Evolutionary conservation across 37 sponge, comb jelly and placozoan genomes (phyloP).

Genomic region (Chondrosia reniformis): DNA sequence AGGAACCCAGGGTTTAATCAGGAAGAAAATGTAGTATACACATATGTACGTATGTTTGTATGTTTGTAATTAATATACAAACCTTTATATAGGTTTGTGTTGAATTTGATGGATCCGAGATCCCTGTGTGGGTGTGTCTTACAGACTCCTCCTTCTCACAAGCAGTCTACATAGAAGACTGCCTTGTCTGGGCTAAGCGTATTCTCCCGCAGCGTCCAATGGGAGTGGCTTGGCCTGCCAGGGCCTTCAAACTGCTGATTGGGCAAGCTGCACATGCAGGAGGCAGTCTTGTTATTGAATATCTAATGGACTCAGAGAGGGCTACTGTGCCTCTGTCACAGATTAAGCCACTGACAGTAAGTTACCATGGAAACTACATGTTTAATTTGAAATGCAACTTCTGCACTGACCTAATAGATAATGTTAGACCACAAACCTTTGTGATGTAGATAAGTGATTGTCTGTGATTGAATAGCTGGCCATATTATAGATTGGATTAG

Average conservation of each 20-base stretch:
- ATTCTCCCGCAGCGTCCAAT: constrained; percentile 25
- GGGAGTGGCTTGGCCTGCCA: constrained; percentile 76
- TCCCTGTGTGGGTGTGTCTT: constrained; percentile 46
- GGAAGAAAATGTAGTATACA: too few species aligned
- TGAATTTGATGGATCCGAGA: constrained; percentile 45
- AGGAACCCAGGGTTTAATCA: too few species aligned
- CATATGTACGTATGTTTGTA: too few species aligned
- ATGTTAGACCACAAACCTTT: too few species aligned
- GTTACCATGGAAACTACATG: too few species aligned
- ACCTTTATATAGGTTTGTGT: constrained; percentile 59
- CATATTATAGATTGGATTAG: too few species aligned
- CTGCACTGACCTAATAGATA: too few species aligned
- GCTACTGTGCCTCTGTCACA: background rate
- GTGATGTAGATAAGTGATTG: too few species aligned
- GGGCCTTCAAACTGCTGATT: constrained; percentile 44
- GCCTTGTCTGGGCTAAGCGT: constrained; percentile 70
- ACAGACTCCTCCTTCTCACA: constrained; percentile 14
- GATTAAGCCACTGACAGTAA: constrained; percentile 43
- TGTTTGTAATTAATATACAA: too few species aligned
- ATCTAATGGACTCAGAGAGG: constrained; percentile 60
- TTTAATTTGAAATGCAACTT: too few species aligned
- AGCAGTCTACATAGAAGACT: constrained; percentile 55
- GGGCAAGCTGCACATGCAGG: constrained; percentile 15
- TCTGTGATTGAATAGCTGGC: too few species aligned
- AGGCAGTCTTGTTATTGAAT: constrained; percentile 50